These are phyloP conservation scores for Hypanus sabinus DNA, from an alignment of 2,113 vertebrate species.

Conservation along the genomic window DNA sequence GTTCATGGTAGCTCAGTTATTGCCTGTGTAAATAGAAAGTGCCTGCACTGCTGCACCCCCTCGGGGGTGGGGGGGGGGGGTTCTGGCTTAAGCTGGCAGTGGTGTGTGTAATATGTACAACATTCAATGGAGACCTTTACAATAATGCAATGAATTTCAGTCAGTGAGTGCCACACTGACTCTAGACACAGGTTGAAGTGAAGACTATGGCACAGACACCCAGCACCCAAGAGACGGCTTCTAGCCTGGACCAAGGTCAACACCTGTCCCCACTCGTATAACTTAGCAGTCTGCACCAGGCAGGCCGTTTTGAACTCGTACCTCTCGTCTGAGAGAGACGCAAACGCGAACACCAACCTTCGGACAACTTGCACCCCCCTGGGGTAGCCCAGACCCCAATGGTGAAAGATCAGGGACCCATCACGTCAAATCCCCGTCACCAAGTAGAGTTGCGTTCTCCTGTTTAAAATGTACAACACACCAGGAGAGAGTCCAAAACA, in stretches of 20 bases:
- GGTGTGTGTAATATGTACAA: not conserved
- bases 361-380: not conserved
- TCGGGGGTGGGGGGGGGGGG: not conserved
- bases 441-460: not conserved
- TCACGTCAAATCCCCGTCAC: not conserved
- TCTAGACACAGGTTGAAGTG: not conserved
- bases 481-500: not conserved
- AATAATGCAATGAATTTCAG: not conserved
- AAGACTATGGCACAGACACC: not conserved
- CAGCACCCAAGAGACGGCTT: not conserved
- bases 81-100: not conserved
- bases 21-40: not conserved
- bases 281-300: conserved; percentile 3
- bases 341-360: not conserved
- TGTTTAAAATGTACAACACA: not conserved
- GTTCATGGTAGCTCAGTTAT: no score
- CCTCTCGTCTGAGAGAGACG: not conserved
- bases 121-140: not conserved
- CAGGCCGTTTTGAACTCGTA: not conserved
- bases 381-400: not conserved
- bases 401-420: not conserved
- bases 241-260: not conserved
- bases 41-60: not conserved
- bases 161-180: not conserved
- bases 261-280: not conserved